phyloP scores from a whole-genome alignment of 2,888 invertebrate genomes.

The Sphaeridia pumilis region DNA sequence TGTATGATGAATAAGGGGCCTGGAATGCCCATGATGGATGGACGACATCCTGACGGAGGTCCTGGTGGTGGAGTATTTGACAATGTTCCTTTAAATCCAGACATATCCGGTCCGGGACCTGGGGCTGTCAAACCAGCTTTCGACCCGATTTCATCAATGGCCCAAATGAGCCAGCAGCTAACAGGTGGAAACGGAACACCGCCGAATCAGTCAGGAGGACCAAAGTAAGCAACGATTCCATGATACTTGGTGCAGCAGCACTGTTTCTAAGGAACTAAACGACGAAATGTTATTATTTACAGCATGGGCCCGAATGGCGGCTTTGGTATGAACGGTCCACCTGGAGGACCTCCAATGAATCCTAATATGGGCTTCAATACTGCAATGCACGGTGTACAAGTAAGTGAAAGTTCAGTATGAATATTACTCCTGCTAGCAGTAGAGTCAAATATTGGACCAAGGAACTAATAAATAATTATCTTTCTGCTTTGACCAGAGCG shows the following conservation, averaged over 20 bases:
- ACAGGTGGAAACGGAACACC: conserved; percentile 61
- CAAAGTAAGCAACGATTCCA: no score
- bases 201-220: conserved; percentile 37
- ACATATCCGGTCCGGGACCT: conserved; percentile 37
- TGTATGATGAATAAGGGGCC: conserved; percentile 34
- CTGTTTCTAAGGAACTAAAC: neutral
- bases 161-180: conserved; percentile 87
- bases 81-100: conserved; percentile 41
- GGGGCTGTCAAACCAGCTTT: conserved; percentile 47
- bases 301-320: conserved; percentile 36
- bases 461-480: neutral
- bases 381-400: conserved; percentile 39
- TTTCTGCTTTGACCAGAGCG: conserved; percentile 23
- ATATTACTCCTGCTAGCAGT: no score
- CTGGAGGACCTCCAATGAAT: conserved; percentile 35
- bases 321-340: conserved; percentile 35
- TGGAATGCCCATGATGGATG: conserved; percentile 30
- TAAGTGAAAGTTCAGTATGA: no score
- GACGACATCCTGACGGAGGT: conserved; percentile 38
- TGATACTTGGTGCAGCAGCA: no score
- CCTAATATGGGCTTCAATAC: conserved; percentile 41
- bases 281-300: neutral
- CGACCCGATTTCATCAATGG: conserved; percentile 85
- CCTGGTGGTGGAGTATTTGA: conserved; percentile 35
- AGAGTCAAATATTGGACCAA: neutral